Evolutionary conservation across 2,888 invertebrate species (phyloP), one percentile per base, ranked within the genome.

Genomic region (Cerceris ruficornis): DNA sequence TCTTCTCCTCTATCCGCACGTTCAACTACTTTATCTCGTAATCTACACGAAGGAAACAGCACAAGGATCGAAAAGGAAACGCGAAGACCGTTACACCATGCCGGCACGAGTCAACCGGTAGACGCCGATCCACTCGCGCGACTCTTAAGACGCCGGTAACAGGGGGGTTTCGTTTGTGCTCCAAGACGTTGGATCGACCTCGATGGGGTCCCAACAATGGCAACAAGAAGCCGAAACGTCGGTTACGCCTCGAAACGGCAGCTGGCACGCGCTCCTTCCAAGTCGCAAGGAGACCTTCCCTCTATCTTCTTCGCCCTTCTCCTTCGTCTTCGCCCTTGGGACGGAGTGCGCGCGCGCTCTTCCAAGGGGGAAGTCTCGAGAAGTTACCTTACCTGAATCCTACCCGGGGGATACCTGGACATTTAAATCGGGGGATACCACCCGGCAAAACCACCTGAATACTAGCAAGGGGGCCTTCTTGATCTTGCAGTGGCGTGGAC

Each of bases 201-300:
- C 81, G 78, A 82, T 78, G 84, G 84, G 86, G 83, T 52, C 41
- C 71, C 79, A 79, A 89, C 90, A 90, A 91, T 90, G 85, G 85
- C 85, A 86, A 87, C 86, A 88, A 91, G 91, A 92, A 91, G 90
- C 91, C 90, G 90, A 91, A 92, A 91, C 88, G 92, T 91, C 92
- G 92, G 92, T 92, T 92, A 92, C 90, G 91, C 91, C 91, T 91
- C 80, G 89, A 81, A 83, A 85, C 87, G 87, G 91, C 92, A 92
- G 92, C 92, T 92, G 92, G 91, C 92, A 92, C 92, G 92, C 91
- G 92, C 91, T 87, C 82, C 82, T 84, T 76, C 71, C 80, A 67
- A 81, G 74, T 87, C 87, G 72, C 75, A 82, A 85, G 87, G 81
- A 88, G 86, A 75, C 77, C 58, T 69, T 77, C 75, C 65, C 76